A percentile compares a stretch with the other conserved stretches of the same genome.
phyloP scores from a whole-genome alignment of 2,888 invertebrate species.

The Entomobrya proxima region DNA sequence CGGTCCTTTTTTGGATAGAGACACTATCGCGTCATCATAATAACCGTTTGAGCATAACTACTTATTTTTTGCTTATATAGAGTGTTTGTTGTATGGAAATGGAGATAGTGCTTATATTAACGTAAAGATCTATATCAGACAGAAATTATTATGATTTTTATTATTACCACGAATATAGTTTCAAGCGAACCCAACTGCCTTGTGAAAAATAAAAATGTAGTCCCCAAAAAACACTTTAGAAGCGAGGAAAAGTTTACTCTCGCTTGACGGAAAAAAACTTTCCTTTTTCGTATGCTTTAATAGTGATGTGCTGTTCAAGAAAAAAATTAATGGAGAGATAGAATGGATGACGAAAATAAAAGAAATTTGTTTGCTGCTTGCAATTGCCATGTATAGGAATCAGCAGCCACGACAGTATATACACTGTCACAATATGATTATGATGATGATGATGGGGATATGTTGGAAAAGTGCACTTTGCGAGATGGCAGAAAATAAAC shows the following conservation, averaged over 20 bases:
- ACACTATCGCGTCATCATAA: neutral
- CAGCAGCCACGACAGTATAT: too few species aligned
- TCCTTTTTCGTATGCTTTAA: neutral
- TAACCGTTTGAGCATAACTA: neutral
- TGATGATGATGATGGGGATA: too few species aligned
- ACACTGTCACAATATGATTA: too few species aligned
- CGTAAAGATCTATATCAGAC: neutral
- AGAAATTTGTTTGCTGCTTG: too few species aligned
- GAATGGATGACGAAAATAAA: neutral
- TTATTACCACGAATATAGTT: neutral
- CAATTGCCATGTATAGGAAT: too few species aligned
- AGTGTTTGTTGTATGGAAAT: neutral
- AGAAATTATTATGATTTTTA: neutral
- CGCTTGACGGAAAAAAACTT: neutral
- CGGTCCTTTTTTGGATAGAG: neutral
- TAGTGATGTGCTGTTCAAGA: too few species aligned
- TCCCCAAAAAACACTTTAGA: too few species aligned
- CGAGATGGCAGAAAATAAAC: too few species aligned
- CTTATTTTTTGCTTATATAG: neutral
- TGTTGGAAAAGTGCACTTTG: too few species aligned
- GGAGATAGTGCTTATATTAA: neutral
- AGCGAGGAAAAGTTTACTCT: neutral
- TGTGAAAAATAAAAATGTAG: too few species aligned
- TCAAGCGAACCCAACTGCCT: neutral
- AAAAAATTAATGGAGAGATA: too few species aligned